Percentiles rank a stretch among this genome's conserved stretches.
Evolutionary conservation across 2,113 vertebrate species (phyloP).

Genomic region (Brachionichthys hirsutus): DNA sequence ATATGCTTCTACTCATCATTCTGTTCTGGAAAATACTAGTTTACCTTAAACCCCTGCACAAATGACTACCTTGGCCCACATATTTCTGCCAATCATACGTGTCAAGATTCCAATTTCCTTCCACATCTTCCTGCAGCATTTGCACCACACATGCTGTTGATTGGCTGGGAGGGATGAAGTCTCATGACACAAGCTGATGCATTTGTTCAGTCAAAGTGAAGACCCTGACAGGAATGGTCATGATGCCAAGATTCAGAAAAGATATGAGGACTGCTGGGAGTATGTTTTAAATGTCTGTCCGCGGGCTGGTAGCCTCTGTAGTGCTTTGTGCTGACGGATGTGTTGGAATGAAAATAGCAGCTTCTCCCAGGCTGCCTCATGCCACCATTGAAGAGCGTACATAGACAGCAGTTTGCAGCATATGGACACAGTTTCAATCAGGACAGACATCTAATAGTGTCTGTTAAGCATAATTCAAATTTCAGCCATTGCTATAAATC

Average conservation of each 20-base stretch:
- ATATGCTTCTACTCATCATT: constrained; percentile 62
- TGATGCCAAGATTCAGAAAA: constrained; percentile 51
- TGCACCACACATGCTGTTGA: constrained; percentile 44
- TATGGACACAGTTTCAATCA: constrained; percentile 1
- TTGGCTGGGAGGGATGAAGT: constrained; percentile 62
- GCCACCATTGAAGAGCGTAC: constrained; percentile 19
- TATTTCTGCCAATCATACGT: constrained; percentile 71
- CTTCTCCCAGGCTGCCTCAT: constrained; percentile 34
- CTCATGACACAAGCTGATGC: constrained; percentile 71
- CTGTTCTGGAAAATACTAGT: constrained; percentile 52
- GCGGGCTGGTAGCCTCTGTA: constrained; percentile 61
- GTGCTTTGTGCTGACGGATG: constrained; percentile 42
- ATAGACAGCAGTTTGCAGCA: constrained; percentile 33
- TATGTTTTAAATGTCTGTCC: constrained; percentile 63
- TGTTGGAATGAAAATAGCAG: constrained; percentile 29
- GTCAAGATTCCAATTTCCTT: constrained; percentile 75
- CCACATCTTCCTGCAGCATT: constrained; percentile 62
- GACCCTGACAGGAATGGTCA: constrained; percentile 67
- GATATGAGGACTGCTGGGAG: constrained; percentile 54
- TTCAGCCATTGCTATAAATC: constrained; percentile 1
- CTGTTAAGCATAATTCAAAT: background rate
- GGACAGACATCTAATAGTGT: background rate
- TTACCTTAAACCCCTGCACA: constrained; percentile 72
- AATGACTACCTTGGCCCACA: constrained; percentile 71
- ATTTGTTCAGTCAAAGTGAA: constrained; percentile 70